Percentiles rank a stretch among this genome's conserved stretches.
These are phyloP conservation scores for Agonopterix subpropinquella DNA, from an alignment of 2,888 invertebrate genomes.

Conservation along the genomic window DNA sequence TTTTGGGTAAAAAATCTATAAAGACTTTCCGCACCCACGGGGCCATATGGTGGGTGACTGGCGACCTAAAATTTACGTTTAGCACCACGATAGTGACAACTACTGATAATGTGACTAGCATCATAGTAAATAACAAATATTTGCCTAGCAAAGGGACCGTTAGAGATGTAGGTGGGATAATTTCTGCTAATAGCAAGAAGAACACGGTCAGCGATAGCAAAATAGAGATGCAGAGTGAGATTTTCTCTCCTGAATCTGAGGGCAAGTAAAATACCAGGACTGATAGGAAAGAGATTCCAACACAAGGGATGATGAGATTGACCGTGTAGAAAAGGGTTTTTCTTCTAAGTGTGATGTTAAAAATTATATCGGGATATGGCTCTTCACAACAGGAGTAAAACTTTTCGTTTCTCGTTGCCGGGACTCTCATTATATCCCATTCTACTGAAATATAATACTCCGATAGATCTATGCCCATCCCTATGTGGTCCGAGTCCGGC, in stretches of 20 bases:
- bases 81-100: conserved; percentile 95
- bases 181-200: conserved; percentile 94
- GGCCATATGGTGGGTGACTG: conserved; percentile 93
- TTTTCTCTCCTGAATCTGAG: conserved; percentile 98
- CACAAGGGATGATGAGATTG: conserved; percentile 97
- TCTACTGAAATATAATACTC: conserved; percentile 98
- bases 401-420: conserved; percentile 92
- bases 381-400: conserved; percentile 98
- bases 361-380: conserved; percentile 98
- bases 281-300: conserved; percentile 97
- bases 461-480: conserved; percentile 92
- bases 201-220: conserved; percentile 95
- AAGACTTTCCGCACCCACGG: conserved; percentile 93
- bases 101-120: conserved; percentile 93
- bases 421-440: conserved; percentile 98
- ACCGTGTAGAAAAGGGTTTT: conserved; percentile 99
- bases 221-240: conserved; percentile 96
- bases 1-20: conserved; percentile 89
- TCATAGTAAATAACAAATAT: conserved; percentile 96
- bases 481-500: conserved; percentile 91
- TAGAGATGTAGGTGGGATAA: conserved; percentile 94
- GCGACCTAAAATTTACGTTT: conserved; percentile 94
- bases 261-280: conserved; percentile 98
- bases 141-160: conserved; percentile 94
- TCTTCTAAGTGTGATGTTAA: conserved; percentile 94